Conservation (phyloP, 2,113 vertebrate genomes). For the Callithrix jacchus region DNA sequence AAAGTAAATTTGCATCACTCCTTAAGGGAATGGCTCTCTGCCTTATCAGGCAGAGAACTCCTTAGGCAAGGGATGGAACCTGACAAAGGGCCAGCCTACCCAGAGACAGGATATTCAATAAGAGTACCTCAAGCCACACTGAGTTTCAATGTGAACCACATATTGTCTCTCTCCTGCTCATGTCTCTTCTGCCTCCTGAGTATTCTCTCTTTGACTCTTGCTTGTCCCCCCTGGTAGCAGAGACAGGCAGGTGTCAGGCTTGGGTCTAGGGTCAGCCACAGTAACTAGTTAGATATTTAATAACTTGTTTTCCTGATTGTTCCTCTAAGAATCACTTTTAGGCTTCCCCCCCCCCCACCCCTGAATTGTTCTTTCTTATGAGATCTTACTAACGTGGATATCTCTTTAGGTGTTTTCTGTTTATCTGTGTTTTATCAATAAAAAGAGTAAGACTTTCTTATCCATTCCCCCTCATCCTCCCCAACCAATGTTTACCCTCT, state of each 20-base stretch:
- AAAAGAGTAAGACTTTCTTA: not conserved
- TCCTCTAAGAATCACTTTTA: not conserved
- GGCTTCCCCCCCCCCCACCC: not conserved
- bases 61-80: not conserved
- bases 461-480: not conserved
- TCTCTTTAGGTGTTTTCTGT: not conserved
- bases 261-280: not conserved
- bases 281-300: not conserved
- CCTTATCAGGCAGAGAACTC: not conserved
- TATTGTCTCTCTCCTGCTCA: rapidly evolving
- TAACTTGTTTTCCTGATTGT: not conserved
- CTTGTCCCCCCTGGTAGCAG: rapidly evolving
- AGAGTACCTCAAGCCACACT: not conserved
- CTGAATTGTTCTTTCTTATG: not conserved
- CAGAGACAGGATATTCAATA: not conserved
- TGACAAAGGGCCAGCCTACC: not conserved
- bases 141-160: not conserved
- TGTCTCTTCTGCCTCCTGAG: not conserved
- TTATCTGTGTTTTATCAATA: not conserved
- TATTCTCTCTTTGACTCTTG: not conserved
- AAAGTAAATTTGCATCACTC: not conserved
- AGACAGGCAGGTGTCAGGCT: not conserved
- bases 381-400: not conserved
- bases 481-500: no score
- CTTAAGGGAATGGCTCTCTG: not conserved